Base-by-base conservation (phyloP, 1,140 invertebrate genomes). In the Drosophila albomicans region DNA sequence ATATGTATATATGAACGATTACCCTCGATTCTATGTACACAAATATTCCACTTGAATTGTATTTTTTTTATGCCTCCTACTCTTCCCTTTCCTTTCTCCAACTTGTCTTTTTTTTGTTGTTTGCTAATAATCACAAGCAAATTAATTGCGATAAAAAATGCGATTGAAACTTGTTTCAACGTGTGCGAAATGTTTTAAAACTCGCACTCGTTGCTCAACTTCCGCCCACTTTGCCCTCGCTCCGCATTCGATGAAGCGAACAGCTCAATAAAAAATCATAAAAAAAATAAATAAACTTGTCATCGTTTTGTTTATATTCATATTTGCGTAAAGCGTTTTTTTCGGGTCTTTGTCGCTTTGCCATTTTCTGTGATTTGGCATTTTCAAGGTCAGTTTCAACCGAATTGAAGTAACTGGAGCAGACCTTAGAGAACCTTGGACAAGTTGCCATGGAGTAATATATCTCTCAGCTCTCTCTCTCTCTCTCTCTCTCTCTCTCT, bases 111-210 rank as follows among this genome's bases (percentile, higher is more conserved):
- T 13, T 25, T 25, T 25, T 25, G 20, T 6, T 48, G 7, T 11
- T 25, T 57, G 10, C 6, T 25, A 38, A 48, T 41, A 28, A 41
- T 61, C 48, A n/a, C 35, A 48, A 57, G 51, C 61, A 58, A 66
- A 58, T 73, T 46, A 46, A 48, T 54, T 74, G 38, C 48, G 59
- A 75, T 71, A 71, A 75, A 71, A 43, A 38, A 46, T 63, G 65
- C 15, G 43, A 75, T 43, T 51, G 66, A 30, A 86, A 87, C 82
- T 76, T 75, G 75, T 86, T 77, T 73, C 56, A 11, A 69, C 67
- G 74, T 87, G 79, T 86, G 79, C 79, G 82, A 86, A 79, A 51
- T 76, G 32, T 57, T 78, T 75, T n/a, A 46, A 70, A 45, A 64
- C 48, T 52, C 35, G 13, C 20, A 25, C 5, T 25, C 25, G 28